Evolutionary conservation across 2,797 vertebrate species (phyloP), one percentile per base, ranked within the genome.

Genomic region (Acrossocheilus fasciatus): DNA sequence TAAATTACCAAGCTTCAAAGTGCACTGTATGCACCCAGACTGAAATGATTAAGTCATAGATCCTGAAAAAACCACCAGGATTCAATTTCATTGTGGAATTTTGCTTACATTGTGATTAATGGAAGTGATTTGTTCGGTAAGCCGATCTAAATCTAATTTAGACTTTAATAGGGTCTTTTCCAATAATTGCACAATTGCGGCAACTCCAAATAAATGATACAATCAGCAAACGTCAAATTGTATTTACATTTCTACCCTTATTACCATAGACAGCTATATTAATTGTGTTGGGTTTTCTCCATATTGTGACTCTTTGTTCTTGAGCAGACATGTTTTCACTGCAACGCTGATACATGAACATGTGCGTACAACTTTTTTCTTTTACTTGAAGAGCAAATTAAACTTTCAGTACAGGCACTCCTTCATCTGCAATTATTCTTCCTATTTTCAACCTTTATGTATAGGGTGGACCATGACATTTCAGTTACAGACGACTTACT

Each of bases 1-100:
- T 91, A 85, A 94, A 95, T 94, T 91, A 94, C 88, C 82, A 64
- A 85, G 87, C 91, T 88, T 92, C 90, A 93, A 91, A 90, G 87
- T 90, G 89, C 82, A 54, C 69, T 18, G 4, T 45, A 86, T 75
- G 59, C 26, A 83, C 81, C 78, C 62, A 81, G 73, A 89, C 68
- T 77, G 41, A 75, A 86, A 54, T 89, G 83, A 91, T 90, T 88
- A 88, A 88, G 66, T 52, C 72, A 80, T 70, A 70, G 34, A 57
- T 62, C 10, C 66, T 14, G 68, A 87, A 66, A 41, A 59, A 79
- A 26, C 0, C 12, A 52, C 6, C 1, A 57, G 47, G 57, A 84
- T 75, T 76, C 30, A 62, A 4, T 83, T 75, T 83, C 54, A n/a
- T 26, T 34, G 54, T 6, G 41, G 73, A 85, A 78, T 78, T 68